Evolutionary conservation across 2,888 invertebrate genomes (phyloP), one percentile per base, ranked within the genome.

Genomic region (Pyrocoelia pectoralis): DNA sequence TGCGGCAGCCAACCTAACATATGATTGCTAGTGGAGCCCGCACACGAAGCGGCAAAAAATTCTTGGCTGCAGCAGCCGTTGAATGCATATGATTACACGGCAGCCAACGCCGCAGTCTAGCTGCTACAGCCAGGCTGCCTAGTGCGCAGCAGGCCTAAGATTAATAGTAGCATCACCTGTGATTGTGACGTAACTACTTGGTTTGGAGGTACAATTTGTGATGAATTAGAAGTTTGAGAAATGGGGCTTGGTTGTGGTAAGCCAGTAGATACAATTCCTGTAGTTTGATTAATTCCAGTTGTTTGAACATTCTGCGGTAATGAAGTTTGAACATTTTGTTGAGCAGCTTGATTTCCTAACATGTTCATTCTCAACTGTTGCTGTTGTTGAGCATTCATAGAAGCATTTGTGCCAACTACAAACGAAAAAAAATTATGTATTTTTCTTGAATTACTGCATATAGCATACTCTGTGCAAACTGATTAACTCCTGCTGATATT

Each of bases 401-500:
- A 72, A 2, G 78, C 73, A 66, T 76, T 77, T 17, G 61, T 68
- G 19, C 66, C 68, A 60, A 73, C 72, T 71, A 64, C 29, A 67
- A 66, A 56, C 33, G 2, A n/a, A 33, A 33, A 10, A 17, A 46
- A 17, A 4, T 17, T n/a, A n/a, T n/a, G n/a, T n/a, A 12, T 12
- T 13, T 13, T 38, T 5, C 10, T 38, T 38, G 38, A 10, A 6
- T 9, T 12, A 2, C 48, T 13, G 10, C 9, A 41, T 18, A 13
- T 13, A 17, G 8, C 17, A 15, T 80, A 77, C 84, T 77, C 74
- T 83, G 83, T 56, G 76, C 78, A 70, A 84, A 85, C 55, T 83
- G 82, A 68, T 82, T 82, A 17, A 84, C 83, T 5, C 73, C 74
- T 51, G 77, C 76, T 5, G 83, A 81, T 67, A 85, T 79, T 0